phyloP scores from a whole-genome alignment of 2,797 vertebrate genomes.

The Ctenosaura bakeri region DNA sequence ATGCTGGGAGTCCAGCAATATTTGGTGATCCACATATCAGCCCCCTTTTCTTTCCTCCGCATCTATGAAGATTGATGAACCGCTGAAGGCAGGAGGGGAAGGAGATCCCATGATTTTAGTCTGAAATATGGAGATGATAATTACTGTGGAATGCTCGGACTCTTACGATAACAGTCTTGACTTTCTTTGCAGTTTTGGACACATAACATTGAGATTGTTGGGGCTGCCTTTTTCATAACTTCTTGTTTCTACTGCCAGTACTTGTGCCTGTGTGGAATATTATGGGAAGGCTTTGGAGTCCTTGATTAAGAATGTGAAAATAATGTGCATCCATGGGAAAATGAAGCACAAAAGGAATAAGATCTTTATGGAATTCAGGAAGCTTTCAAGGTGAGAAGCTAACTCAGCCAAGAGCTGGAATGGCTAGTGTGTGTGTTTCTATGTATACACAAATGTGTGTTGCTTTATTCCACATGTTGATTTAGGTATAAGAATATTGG shows the following conservation, averaged over 20 bases:
- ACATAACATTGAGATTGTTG: not conserved
- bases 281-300: slow-evolving; percentile 90
- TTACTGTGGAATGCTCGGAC: not conserved
- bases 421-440: rapidly evolving
- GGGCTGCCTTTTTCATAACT: not conserved
- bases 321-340: slow-evolving; percentile 94
- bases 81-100: not conserved
- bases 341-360: slow-evolving; percentile 96
- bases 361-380: slow-evolving; percentile 91
- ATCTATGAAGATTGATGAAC: not conserved
- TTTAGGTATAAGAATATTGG: not conserved
- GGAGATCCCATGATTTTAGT: not conserved
- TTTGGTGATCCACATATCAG: no score
- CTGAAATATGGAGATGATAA: not conserved
- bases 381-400: slow-evolving; percentile 84
- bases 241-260: slow-evolving; percentile 78
- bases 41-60: no score
- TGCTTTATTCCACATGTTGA: not conserved
- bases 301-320: slow-evolving; percentile 84
- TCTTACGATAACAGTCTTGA: not conserved
- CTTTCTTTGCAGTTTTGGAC: not conserved
- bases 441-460: not conserved
- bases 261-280: slow-evolving; percentile 96
- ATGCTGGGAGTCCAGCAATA: not conserved
- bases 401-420: rapidly evolving